Evolutionary conservation across 2,113 vertebrate species (phyloP).

Genomic region (Austrofundulus limnaeus): DNA sequence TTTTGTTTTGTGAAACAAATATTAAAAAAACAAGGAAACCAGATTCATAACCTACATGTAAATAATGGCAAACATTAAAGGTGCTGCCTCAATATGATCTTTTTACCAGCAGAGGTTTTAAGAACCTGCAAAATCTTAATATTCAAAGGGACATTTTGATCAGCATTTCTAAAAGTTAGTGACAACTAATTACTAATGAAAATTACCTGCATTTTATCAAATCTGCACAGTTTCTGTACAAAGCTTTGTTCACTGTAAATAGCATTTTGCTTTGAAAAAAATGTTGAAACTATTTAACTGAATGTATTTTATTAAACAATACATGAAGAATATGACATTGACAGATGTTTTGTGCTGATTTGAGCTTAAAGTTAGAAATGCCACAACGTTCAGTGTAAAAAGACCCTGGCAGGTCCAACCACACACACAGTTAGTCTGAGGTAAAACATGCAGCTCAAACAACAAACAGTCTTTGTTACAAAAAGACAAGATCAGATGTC

Average conservation of each 20-base stretch:
- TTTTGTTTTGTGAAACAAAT: no score
- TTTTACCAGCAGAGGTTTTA: no score
- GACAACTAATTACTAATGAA: no score
- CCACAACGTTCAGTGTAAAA: constrained; percentile 8
- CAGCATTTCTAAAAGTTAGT: no score
- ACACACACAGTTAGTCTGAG: constrained; percentile 10
- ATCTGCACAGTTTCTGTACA: neutral
- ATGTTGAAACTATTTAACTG: constrained; percentile 4
- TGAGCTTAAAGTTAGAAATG: constrained; percentile 2
- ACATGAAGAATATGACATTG: constrained; percentile 27
- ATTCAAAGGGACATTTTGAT: no score
- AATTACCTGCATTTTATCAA: no score
- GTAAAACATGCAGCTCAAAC: constrained; percentile 27
- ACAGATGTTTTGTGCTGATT: constrained; percentile 20
- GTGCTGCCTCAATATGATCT: no score
- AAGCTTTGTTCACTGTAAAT: constrained; percentile 44
- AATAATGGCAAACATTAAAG: no score
- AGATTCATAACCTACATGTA: no score
- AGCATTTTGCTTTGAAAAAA: constrained; percentile 38
- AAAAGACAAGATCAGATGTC: no score
- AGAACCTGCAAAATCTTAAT: no score
- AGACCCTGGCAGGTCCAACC: neutral
- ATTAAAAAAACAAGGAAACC: no score
- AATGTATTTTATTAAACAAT: constrained; percentile 55
- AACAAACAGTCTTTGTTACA: neutral